phyloP scores from a whole-genome alignment of 2,797 vertebrate genomes.

The Argentina silus region DNA sequence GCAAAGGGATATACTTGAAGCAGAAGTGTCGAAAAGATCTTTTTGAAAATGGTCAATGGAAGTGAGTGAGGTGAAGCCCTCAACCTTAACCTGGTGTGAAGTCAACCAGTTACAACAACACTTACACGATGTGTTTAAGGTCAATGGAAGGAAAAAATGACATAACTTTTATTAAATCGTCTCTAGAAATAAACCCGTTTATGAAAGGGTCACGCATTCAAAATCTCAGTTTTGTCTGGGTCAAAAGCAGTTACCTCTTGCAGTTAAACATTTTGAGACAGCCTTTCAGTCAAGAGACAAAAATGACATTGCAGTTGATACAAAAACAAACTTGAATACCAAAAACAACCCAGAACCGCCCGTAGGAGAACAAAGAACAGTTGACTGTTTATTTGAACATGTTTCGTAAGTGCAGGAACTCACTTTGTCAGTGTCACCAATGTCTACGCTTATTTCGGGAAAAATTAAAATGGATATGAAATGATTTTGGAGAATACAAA shows the following conservation, averaged over 20 bases:
- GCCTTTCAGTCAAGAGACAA: not conserved
- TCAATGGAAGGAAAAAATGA: conserved; percentile 40
- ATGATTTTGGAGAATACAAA: conserved; percentile 39
- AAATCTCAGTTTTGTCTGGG: conserved; percentile 4
- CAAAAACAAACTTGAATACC: not conserved
- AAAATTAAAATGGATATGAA: conserved; percentile 42
- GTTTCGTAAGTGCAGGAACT: conserved; percentile 35
- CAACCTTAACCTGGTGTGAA: conserved; percentile 32
- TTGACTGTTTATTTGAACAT: conserved; percentile 54
- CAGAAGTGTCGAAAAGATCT: conserved; percentile 27
- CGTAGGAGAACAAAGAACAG: not conserved
- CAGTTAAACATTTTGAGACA: not conserved
- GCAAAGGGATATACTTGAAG: conserved; percentile 30
- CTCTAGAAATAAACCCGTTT: conserved; percentile 37
- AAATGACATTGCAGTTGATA: not conserved
- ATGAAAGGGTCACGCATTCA: not conserved
- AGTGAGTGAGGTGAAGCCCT: conserved; percentile 21
- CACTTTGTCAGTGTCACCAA: not conserved
- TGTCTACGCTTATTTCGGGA: conserved; percentile 33
- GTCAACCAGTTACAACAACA: conserved; percentile 30
- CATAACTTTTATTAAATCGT: conserved; percentile 36
- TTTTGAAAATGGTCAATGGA: conserved; percentile 30
- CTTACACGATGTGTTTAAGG: conserved; percentile 32
- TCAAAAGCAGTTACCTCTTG: conserved; percentile 9
- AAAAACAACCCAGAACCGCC: too few species aligned